phyloP scores from a whole-genome alignment of 2,888 invertebrate genomes.

The Heliothis peltigera region DNA sequence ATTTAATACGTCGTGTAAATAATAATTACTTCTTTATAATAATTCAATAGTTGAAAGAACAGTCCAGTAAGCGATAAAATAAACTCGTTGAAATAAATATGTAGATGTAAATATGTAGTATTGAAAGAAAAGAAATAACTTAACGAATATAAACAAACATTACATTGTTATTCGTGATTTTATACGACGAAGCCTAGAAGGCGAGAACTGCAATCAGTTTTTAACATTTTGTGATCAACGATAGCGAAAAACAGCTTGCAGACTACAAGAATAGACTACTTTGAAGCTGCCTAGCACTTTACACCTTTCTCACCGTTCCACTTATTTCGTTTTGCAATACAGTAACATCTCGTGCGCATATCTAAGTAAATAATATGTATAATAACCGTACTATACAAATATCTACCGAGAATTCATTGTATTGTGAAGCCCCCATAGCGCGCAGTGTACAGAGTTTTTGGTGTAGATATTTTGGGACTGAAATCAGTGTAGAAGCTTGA shows the following conservation, averaged over 20 bases:
- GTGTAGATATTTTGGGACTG: not conserved
- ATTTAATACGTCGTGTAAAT: constrained; percentile 52
- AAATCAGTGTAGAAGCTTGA: no score
- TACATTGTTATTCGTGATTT: not conserved
- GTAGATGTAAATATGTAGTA: no score
- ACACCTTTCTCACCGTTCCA: constrained; percentile 60
- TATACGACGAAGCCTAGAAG: not conserved
- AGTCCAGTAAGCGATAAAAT: not conserved
- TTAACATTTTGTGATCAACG: constrained; percentile 67
- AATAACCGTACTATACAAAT: no score
- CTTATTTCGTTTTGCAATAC: constrained; percentile 36
- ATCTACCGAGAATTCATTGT: not conserved
- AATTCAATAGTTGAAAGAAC: not conserved
- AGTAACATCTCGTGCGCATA: not conserved
- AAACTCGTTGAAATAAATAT: not conserved
- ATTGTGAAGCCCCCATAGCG: constrained; percentile 21
- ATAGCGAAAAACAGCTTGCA: constrained; percentile 54
- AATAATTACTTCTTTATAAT: constrained; percentile 19
- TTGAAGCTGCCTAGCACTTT: constrained; percentile 67
- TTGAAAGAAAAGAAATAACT: no score
- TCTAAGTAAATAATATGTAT: not conserved
- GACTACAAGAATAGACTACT: constrained; percentile 71
- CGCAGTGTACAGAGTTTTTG: constrained; percentile 35
- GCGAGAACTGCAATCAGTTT: constrained; percentile 8
- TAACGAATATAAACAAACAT: not conserved